Evolutionary conservation across 1,140 invertebrate species (phyloP).

Genomic region (Cotesia glomerata): DNA sequence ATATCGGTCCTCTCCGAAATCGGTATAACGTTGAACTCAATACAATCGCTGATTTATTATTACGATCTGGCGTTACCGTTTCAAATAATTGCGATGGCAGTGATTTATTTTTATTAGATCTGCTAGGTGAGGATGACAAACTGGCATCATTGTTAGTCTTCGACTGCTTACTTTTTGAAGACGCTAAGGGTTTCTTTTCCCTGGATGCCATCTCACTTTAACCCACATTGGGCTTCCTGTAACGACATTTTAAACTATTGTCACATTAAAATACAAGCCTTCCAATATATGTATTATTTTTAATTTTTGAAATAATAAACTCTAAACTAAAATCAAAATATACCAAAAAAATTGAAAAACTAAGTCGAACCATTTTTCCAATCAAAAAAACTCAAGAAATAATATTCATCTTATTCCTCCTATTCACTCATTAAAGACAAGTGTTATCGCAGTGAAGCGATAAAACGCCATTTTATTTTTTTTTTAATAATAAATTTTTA

Average conservation of each 20-base stretch:
- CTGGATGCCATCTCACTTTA: conserved; percentile 66
- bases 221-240: conserved; percentile 63
- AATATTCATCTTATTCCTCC: conserved; percentile 9
- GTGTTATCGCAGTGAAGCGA: conserved; percentile 8
- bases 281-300: neutral
- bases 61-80: conserved; percentile 50
- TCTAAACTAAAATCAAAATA: conserved; percentile 4
- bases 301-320: conserved; percentile 18
- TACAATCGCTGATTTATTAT: conserved; percentile 54
- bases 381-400: conserved; percentile 13
- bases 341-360: neutral
- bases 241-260: conserved; percentile 41
- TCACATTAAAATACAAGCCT: conserved; percentile 27
- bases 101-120: conserved; percentile 38
- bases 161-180: conserved; percentile 59
- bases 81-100: conserved; percentile 41
- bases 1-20: conserved; percentile 46
- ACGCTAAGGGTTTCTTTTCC: conserved; percentile 63
- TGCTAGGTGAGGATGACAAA: conserved; percentile 47
- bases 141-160: conserved; percentile 58
- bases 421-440: neutral
- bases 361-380: neutral
- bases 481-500: too few relatives aligned
- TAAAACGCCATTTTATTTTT: conserved; percentile 1
- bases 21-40: conserved; percentile 53